phyloP scores from a whole-genome alignment of 1,140 invertebrate species.

The Plectus sambesii region DNA sequence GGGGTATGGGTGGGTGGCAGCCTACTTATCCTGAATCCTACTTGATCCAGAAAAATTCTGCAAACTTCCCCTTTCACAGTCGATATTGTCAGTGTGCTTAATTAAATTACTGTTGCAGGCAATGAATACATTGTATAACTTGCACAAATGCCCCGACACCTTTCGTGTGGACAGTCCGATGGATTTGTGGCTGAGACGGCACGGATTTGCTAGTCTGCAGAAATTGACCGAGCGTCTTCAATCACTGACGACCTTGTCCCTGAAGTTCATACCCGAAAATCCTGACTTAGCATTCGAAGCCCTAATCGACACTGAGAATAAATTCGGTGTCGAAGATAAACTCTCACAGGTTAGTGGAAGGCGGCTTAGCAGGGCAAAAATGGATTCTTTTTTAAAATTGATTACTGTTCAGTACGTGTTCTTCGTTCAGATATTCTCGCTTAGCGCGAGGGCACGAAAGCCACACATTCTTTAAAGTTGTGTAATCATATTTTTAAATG shows the following conservation, averaged over 20 bases:
- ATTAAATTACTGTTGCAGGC: conserved; percentile 53
- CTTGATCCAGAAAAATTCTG: conserved; percentile 2
- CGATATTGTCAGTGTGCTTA: conserved; percentile 2
- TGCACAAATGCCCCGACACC: conserved; percentile 62
- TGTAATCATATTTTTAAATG: neutral
- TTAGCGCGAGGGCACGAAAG: neutral
- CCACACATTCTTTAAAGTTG: neutral
- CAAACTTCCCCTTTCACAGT: neutral
- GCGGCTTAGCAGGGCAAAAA: too few relatives aligned
- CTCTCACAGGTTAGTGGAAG: conserved; percentile 66
- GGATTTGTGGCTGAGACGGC: conserved; percentile 72
- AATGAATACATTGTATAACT: conserved; percentile 73
- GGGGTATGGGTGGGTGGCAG: neutral
- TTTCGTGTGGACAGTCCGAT: conserved; percentile 70
- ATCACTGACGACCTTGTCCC: conserved; percentile 56
- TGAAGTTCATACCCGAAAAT: conserved; percentile 61
- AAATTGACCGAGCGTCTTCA: conserved; percentile 65
- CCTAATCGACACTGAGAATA: conserved; percentile 80
- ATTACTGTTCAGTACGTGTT: neutral
- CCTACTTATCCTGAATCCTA: neutral
- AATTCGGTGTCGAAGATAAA: conserved; percentile 75
- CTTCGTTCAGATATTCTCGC: neutral
- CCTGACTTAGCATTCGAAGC: conserved; percentile 73
- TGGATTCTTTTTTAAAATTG: too few relatives aligned
- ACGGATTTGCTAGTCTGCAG: conserved; percentile 64